Evolutionary conservation across 2,888 invertebrate species (phyloP).

Genomic region (Campaea margaritaria): DNA sequence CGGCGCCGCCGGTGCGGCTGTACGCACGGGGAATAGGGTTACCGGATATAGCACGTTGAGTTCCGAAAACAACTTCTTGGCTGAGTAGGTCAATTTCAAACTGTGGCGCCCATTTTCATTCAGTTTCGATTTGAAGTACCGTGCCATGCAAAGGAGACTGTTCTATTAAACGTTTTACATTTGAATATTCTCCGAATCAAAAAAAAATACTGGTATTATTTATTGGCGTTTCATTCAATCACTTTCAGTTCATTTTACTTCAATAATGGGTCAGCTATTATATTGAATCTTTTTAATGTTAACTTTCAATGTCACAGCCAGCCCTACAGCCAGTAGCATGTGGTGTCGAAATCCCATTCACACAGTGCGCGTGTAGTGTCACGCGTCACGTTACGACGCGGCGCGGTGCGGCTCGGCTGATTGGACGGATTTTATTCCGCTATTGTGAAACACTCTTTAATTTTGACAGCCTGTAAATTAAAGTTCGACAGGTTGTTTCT

Average conservation of each 20-base stretch:
- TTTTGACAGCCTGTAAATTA: constrained; percentile 22
- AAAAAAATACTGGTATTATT: no score
- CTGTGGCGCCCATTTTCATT: not conserved
- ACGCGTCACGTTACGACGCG: constrained; percentile 7
- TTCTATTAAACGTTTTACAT: no score
- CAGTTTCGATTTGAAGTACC: no score
- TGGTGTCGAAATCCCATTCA: constrained; percentile 9
- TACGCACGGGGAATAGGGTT: constrained; percentile 7
- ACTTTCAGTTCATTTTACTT: no score
- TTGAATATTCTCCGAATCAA: no score
- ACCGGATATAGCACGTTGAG: not conserved
- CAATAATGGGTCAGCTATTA: no score
- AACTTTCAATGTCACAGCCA: no score
- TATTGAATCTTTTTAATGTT: no score
- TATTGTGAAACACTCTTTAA: constrained; percentile 18
- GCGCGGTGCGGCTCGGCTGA: no score
- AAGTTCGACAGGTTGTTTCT: constrained; percentile 9
- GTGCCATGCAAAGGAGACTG: no score
- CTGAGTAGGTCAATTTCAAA: not conserved
- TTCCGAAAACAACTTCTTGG: not conserved
- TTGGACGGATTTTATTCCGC: constrained; percentile 17
- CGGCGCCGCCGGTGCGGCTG: not conserved
- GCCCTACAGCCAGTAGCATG: not conserved
- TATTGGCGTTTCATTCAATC: no score
- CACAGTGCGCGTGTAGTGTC: constrained; percentile 7